Evolutionary conservation across 2,888 invertebrate species (phyloP), one percentile per base, ranked within the genome.

Genomic region (Baccha elongata): DNA sequence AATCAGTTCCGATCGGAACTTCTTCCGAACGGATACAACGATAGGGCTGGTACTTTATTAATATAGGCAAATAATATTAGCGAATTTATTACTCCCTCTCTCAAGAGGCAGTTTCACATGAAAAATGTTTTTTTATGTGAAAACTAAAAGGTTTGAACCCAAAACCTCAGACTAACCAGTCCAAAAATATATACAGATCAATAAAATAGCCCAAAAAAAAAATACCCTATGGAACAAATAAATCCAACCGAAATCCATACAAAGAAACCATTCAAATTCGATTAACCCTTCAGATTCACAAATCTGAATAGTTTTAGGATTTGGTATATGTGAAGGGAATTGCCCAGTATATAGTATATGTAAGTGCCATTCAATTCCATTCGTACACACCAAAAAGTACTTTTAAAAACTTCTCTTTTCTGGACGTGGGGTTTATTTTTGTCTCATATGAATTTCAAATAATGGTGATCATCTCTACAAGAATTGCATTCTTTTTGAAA

Each of bases 401-500:
- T 53, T 32, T 44, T 55, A 42, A 35, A 67, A 73, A 69, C 53
- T 64, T 32, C 50, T 15, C 35, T 48, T 50, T 32, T n/a, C 4
- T 5, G 29, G 29, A 32, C 29, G 8, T 23, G 11, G 4, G 29
- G 37, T 21, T 42, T 23, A 32, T 32, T 44, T 62, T 1, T 53
- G n/a, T 11, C 74, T 69, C 58, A 65, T 74, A 60, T 65, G 74
- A 75, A 74, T 75, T 71, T 58, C 76, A 71, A 78, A 78, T 71
- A 71, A 71, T 42, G 58, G 76, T 65, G 64, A 55, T 65, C 71
- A 78, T 72, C 72, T 72, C 72, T 67, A 67, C 52, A 72, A 72
- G 72, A 48, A 72, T 79, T 17, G 46, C 8, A 48, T 75, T 53
- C 76, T 72, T 64, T 53, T 67, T 48, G 46, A 55, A 75, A 72